A percentile compares a stretch with the other conserved stretches of the same genome.
These are phyloP conservation scores for Pogona vitticeps DNA, from an alignment of 2,113 vertebrate genomes.

Conservation along the genomic window DNA sequence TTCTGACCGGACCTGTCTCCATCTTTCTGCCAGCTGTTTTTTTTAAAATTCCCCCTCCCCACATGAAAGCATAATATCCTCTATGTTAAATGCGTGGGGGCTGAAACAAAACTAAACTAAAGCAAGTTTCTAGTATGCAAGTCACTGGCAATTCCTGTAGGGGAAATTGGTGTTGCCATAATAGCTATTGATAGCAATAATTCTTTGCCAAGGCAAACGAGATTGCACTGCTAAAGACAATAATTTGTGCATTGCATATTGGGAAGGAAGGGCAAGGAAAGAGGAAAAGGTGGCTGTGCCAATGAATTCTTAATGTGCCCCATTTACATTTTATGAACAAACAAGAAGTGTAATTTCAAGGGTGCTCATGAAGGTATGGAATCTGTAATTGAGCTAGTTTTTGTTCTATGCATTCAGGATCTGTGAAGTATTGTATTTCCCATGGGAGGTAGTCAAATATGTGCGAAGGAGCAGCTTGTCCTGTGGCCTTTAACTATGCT, in stretches of 20 bases:
- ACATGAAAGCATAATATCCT: neutral
- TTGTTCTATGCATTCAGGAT: slow-evolving; percentile 38
- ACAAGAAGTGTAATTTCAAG: slow-evolving; percentile 38
- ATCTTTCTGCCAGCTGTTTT: neutral
- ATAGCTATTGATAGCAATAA: slow-evolving; percentile 55
- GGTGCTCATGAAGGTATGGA: slow-evolving; percentile 1
- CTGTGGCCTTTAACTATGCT: neutral
- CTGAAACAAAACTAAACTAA: slow-evolving; percentile 43
- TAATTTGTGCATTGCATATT: slow-evolving; percentile 57
- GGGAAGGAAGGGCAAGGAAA: slow-evolving; percentile 29
- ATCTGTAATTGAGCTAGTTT: slow-evolving; percentile 50
- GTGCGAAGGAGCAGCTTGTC: neutral
- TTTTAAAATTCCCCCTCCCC: slow-evolving; percentile 38
- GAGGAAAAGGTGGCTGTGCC: slow-evolving; percentile 43
- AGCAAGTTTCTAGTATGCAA: slow-evolving; percentile 37
- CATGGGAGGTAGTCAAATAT: neutral
- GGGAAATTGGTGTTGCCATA: slow-evolving; percentile 69
- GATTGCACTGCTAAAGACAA: slow-evolving; percentile 60
- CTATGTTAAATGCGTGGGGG: neutral
- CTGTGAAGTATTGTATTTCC: slow-evolving; percentile 55
- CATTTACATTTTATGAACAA: slow-evolving; percentile 52
- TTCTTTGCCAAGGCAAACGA: slow-evolving; percentile 70
- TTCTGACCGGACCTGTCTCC: neutral
- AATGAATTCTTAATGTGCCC: slow-evolving; percentile 58
- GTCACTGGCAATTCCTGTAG: slow-evolving; percentile 64